Percentiles rank a stretch among this genome's conserved stretches.
Conservation (phyloP, 2,113 vertebrate species). For the Ciconia maguari region DNA sequence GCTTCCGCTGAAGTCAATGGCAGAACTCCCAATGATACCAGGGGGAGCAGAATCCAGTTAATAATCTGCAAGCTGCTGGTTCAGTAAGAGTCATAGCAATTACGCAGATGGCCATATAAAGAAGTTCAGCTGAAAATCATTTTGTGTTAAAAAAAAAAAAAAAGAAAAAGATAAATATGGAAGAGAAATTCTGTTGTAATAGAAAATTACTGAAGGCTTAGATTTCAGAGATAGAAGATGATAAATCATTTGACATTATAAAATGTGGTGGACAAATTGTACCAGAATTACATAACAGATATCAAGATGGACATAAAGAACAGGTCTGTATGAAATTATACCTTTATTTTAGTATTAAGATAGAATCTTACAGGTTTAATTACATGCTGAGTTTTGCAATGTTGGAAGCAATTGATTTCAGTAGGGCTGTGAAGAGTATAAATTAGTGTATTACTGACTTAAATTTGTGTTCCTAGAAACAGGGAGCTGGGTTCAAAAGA, state of each 20-base stretch:
- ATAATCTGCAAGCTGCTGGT: slow-evolving; percentile 8
- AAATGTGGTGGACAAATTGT: not conserved
- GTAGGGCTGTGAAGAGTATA: not conserved
- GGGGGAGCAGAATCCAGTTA: not conserved
- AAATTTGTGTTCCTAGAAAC: slow-evolving; percentile 10
- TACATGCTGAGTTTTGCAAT: slow-evolving; percentile 18
- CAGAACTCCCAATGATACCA: not conserved
- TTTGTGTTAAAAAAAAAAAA: not conserved
- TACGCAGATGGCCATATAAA: not conserved
- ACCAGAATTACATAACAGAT: not conserved
- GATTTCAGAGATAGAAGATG: not conserved
- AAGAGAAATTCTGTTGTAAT: not conserved
- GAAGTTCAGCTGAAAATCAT: not conserved
- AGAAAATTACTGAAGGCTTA: not conserved
- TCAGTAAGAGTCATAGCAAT: slow-evolving; percentile 2
- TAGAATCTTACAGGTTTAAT: slow-evolving; percentile 31
- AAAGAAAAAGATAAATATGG: not conserved
- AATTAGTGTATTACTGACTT: slow-evolving; percentile 17
- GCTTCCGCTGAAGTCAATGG: not conserved
- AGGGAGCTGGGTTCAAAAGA: not conserved
- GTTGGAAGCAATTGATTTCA: slow-evolving; percentile 24
- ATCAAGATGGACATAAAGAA: not conserved
- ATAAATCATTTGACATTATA: not conserved
- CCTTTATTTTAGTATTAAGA: not conserved
- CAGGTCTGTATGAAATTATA: not conserved